Evolutionary conservation across 2,797 vertebrate species (phyloP).

Genomic region (Amblyopsis hoosieri): DNA sequence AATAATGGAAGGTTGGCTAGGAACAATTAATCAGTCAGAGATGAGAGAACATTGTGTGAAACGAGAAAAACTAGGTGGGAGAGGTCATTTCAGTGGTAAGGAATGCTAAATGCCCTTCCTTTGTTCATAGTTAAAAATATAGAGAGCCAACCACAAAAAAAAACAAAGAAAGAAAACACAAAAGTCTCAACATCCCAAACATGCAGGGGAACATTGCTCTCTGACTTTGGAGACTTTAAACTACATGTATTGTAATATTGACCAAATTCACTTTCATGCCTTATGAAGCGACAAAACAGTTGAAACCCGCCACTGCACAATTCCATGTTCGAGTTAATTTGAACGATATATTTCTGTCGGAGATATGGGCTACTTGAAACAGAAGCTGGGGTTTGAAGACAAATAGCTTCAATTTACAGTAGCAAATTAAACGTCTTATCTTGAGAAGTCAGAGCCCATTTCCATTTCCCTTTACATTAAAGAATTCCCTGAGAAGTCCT

Average conservation of each 20-base stretch:
- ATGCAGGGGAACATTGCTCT: slow-evolving; percentile 17
- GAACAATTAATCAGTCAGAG: not conserved
- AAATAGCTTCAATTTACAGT: slow-evolving; percentile 78
- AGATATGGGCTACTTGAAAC: slow-evolving; percentile 65
- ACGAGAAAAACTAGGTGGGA: not conserved
- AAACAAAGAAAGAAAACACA: not conserved
- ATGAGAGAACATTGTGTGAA: not conserved
- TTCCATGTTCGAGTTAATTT: slow-evolving; percentile 59
- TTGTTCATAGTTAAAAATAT: too few relatives aligned
- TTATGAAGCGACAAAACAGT: slow-evolving; percentile 32
- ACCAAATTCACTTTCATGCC: slow-evolving; percentile 53
- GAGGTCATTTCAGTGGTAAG: slow-evolving; percentile 1
- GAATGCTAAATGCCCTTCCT: slow-evolving; percentile 6
- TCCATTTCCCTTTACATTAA: slow-evolving; percentile 72
- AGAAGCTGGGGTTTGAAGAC: slow-evolving; percentile 72
- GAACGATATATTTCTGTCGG: slow-evolving; percentile 63
- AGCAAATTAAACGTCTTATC: slow-evolving; percentile 77
- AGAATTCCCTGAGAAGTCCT: slow-evolving; percentile 61
- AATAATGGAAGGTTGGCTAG: not conserved
- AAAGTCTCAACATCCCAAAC: slow-evolving; percentile 20
- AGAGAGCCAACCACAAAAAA: not conserved
- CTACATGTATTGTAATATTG: slow-evolving; percentile 14
- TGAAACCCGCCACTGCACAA: slow-evolving; percentile 10
- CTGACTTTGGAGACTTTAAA: slow-evolving; percentile 25
- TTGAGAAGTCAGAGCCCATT: slow-evolving; percentile 63